Base-by-base conservation (phyloP, 2,888 invertebrate species). In the Cantharis lateralis region DNA sequence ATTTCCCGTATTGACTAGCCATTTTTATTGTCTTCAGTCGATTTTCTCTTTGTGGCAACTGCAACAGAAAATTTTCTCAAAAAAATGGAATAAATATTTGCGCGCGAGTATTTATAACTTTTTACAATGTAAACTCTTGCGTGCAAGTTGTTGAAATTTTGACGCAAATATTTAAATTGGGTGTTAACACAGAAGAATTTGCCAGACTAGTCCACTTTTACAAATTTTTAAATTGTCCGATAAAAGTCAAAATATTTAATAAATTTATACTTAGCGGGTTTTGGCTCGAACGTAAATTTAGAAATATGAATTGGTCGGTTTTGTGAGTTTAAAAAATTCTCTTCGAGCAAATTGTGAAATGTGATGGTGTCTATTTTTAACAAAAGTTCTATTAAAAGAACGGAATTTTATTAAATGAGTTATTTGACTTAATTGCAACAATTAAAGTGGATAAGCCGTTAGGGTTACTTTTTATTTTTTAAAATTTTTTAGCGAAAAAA, bases 1-100 rank as follows among this genome's bases (percentile, higher is more conserved):
- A 90, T 87, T 89, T 91, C 85, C 93, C 91, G 84, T 90, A 91
- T 89, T 92, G 91, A 85, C 91, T 90, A 86, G 94, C 92, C 95
- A 95, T 94, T 87, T 90, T 91, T 71, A 66, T 13, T 20, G 10
- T 18, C 10, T 66, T 9, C 7, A n/a, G 9, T 66, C 11, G 48
- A n/a, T 66, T 69, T 69, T 69, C 18, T 69, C 13, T 32, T 32
- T 69, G 11, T 69, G 2, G 13, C 18, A 10, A 16, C 64, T 64
- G 64, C 20, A 64, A 64, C 64, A 66, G 13, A 66, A 18, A 66
- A 9, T 20, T 16, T 20, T 16, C 18, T 16, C 11, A 63, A 66
- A 20, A 64, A 24, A 66, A 15, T 18, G n/a, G 64, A 18, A 66
- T 66, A 66, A 66, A 66, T 66, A 66, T 66, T 66, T 66, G 64